Evolutionary conservation across 2,888 invertebrate species (phyloP).

Genomic region (Ophioninae sp.): DNA sequence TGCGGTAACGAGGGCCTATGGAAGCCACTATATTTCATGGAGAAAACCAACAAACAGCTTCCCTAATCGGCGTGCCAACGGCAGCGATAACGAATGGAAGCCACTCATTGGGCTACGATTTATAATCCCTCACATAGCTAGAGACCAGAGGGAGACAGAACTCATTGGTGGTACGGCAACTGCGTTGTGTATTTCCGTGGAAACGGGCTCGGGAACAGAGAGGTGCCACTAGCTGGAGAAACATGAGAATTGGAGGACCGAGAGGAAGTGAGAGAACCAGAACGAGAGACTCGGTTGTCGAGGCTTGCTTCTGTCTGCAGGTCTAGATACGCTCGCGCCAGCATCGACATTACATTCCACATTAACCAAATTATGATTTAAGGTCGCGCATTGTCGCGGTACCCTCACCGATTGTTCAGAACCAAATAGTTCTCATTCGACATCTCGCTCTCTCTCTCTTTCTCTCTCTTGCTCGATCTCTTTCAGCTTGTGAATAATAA

Average conservation of each 20-base stretch:
- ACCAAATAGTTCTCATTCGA: slow-evolving; percentile 77
- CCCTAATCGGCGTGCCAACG: slow-evolving; percentile 74
- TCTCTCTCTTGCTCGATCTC: slow-evolving; percentile 57
- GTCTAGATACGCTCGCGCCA: slow-evolving; percentile 75
- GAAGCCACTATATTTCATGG: slow-evolving; percentile 63
- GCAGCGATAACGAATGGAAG: slow-evolving; percentile 78
- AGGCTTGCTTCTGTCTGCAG: slow-evolving; percentile 69
- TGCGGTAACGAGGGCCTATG: slow-evolving; percentile 59
- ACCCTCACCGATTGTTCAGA: slow-evolving; percentile 77
- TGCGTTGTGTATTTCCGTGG: slow-evolving; percentile 53
- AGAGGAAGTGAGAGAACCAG: slow-evolving; percentile 65
- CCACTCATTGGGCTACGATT: slow-evolving; percentile 79
- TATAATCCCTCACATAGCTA: slow-evolving; percentile 75
- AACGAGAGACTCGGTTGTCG: slow-evolving; percentile 59
- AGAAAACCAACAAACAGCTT: slow-evolving; percentile 67
- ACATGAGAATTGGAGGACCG: slow-evolving; percentile 48
- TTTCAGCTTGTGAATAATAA: slow-evolving; percentile 75
- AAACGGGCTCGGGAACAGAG: slow-evolving; percentile 41
- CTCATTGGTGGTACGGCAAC: slow-evolving; percentile 44
- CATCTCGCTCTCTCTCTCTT: slow-evolving; percentile 50
- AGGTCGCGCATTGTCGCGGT: slow-evolving; percentile 77
- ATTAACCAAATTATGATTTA: slow-evolving; percentile 81
- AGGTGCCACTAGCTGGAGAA: slow-evolving; percentile 49
- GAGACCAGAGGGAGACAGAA: slow-evolving; percentile 65
- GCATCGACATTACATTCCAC: slow-evolving; percentile 80